These are phyloP conservation scores for Lagria hirta DNA, from an alignment of 2,888 invertebrate genomes.

Conservation along the genomic window DNA sequence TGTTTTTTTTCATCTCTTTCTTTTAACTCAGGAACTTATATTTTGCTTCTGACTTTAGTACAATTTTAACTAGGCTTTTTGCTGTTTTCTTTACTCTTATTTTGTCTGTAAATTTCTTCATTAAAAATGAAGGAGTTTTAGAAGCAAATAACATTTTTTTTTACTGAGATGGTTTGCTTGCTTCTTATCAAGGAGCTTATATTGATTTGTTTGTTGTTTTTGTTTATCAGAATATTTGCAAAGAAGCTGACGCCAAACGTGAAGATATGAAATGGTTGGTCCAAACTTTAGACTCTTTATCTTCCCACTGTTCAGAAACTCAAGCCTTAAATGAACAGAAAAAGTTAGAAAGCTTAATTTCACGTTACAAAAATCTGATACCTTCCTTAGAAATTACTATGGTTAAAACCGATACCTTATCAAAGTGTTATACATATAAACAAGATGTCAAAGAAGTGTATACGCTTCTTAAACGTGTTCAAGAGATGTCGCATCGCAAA, in stretches of 20 bases:
- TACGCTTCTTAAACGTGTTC: constrained; percentile 73
- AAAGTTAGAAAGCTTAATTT: constrained; percentile 77
- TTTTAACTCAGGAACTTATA: too few relatives aligned
- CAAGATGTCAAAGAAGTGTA: constrained; percentile 87
- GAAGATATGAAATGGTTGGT: constrained; percentile 96
- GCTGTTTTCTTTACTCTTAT: not conserved
- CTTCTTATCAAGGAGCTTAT: not conserved
- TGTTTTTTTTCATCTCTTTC: too few relatives aligned
- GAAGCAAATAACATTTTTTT: too few relatives aligned
- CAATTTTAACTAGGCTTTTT: not conserved
- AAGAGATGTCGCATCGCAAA: constrained; percentile 69
- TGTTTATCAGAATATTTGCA: constrained; percentile 74
- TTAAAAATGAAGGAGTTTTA: too few relatives aligned
- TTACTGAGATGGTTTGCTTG: too few relatives aligned
- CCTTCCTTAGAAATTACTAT: constrained; percentile 91
- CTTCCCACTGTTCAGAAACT: constrained; percentile 77
- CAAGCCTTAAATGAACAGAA: constrained; percentile 81
- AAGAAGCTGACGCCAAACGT: constrained; percentile 84
- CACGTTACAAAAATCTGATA: constrained; percentile 87
- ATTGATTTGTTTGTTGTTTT: constrained; percentile 3
- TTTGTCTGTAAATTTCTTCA: not conserved
- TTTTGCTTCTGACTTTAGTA: not conserved
- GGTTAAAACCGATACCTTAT: constrained; percentile 89
- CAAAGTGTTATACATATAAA: constrained; percentile 89
- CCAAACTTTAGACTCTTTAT: constrained; percentile 83